Base-by-base conservation (phyloP, 2,113 vertebrate genomes). In the Chitala chitala region DNA sequence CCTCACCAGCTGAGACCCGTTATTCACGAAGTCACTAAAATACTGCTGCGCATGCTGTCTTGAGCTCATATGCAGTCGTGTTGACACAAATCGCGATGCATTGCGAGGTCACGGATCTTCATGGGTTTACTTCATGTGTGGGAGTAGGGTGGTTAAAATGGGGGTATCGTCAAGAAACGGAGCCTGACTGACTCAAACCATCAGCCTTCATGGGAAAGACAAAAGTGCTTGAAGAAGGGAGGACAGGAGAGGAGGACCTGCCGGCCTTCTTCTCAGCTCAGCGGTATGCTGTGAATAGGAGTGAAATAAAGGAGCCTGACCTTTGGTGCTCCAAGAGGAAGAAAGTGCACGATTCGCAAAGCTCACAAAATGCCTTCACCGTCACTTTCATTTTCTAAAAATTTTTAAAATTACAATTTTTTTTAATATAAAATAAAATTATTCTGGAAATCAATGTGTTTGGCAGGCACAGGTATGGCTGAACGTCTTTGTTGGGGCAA, bases 401-500 rank as follows among this genome's bases (percentile, higher is more conserved):
- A 56, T 22, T 17, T 55, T n/a, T 17, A 5, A n/a, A 12, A 20
- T 22, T 3, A 22, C 9, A n/a, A 17, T 8, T n/a, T n/a, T n/a
- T n/a, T n/a, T n/a, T n/a, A n/a, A n/a, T n/a, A n/a, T n/a, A n/a
- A n/a, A n/a, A n/a, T n/a, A n/a, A n/a, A n/a, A n/a, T n/a, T n/a
- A n/a, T n/a, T n/a, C n/a, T n/a, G n/a, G n/a, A n/a, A n/a, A n/a
- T n/a, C n/a, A n/a, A n/a, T n/a, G n/a, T 56, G 12, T 29, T 13
- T 0, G 12, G 66, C 24, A 17, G 40, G 66, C 5, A 29, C 66
- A 50, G 29, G 15, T 50, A 69, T 36, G 46, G 66, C 66, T 29
- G 26, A 22, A 31, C 13, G 66, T 69, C 42, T 51, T 31, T 69
- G 51, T 42, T 36, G 66, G 66, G 66, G 66, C n/a, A 69, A 69